Evolutionary conservation across 2,888 invertebrate species (phyloP), one percentile per base, ranked within the genome.

Genomic region (Athripsodes cinereus): DNA sequence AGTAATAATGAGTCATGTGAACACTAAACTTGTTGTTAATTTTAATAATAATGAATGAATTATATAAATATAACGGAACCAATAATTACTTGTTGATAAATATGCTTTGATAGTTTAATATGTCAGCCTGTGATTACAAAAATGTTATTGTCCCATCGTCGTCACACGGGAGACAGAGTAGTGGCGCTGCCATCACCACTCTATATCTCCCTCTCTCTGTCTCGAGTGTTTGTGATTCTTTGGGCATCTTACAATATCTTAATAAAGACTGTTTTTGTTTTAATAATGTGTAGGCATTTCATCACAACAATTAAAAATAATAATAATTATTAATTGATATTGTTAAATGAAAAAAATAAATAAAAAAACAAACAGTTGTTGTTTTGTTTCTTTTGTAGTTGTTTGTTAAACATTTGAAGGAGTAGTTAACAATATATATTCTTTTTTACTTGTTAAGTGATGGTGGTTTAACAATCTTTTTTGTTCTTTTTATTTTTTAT

Each of bases 41-140:
- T n/a, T 13, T 31, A 48, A 22, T 46, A 19, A 48, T 26, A 20
- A 31, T 47, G 49, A 21, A 13, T 47, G 19, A 48, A 57, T 52
- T 48, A 55, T 40, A 50, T 51, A 52, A 21, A 52, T 56, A 16
- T 58, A 59, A 59, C 44, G 55, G 57, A 61, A 59, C 63, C 60
- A 61, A 62, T 53, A 47, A 52, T 53, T 53, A 51, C 2, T 40
- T 40, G 40, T 40, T 40, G 54, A 59, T 57, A 56, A n/a, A n/a
- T n/a, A 62, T 53, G 62, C 62, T 62, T 60, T 56, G 52, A 57
- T 61, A 63, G 59, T 61, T 59, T 56, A 57, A 76, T 74, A 76
- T 77, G 76, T 76, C 75, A 74, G 76, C 76, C 78, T 76, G 77
- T 78, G 56, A 73, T 70, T 76, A 75, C 75, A 71, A 74, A 71